Evolutionary conservation across 1,140 invertebrate genomes (phyloP), one percentile per base, ranked within the genome.

Genomic region (Temnothorax nylanderi): DNA sequence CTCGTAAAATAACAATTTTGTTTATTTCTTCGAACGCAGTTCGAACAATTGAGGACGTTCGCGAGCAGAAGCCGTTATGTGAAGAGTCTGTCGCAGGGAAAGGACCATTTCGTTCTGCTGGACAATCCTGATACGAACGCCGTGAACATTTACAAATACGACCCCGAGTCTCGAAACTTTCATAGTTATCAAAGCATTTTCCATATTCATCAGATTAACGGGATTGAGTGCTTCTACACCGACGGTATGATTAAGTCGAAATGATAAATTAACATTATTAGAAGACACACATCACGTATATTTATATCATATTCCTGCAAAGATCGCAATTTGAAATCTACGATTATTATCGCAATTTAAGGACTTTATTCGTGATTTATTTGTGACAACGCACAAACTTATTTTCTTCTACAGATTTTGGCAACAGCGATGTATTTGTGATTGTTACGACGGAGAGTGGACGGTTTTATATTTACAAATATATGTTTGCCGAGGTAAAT

Each of bases 181-280:
- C 60, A 91, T 26, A 64, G 69, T n/a, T 93, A 93, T 85, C 93
- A 94, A 84, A 93, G 78, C 60, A 86, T 94, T 5, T 92, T 92
- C 72, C 84, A 89, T 18, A 82, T 90, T 13, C 87, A 87, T 8
- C 67, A 21, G 32, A 51, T 94, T 3, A 86, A 67, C n/a, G 81
- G 78, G 3, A 47, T 94, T 10, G 90, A 92, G 21, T 86, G 77
- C 4, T 94, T 94, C 84, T 93, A 94, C 11, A 26, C 85, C 0
- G 86, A 84, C 62, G 91, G 92, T 94, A 89, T 78, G 62, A 75
- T 21, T 13, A 51, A 51, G 16, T 56, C 10, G 2, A 56, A 47
- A 49, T 54, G 2, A 41, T 65, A 80, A 69, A 47, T 71, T 49
- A 41, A 58, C 16, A 1, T 49, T 49, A 49, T 37, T 80, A 54